Evolutionary conservation across 2,888 invertebrate species (phyloP).

Genomic region (Drosophila fulvimacula): DNA sequence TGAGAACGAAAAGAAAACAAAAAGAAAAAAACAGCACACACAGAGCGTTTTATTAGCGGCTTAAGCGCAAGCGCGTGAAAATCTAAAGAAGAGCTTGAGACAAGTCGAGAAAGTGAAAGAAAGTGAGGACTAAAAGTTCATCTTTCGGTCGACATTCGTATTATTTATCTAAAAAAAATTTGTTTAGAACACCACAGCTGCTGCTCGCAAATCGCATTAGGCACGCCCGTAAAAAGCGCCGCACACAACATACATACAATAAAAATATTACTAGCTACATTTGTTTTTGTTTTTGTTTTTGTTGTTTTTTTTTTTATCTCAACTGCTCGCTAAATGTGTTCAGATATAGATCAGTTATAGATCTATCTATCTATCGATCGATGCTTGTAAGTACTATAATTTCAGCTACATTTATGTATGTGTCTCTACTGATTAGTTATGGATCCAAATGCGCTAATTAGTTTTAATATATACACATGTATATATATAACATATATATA

Average conservation of each 20-base stretch:
- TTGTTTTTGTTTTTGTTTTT: not conserved
- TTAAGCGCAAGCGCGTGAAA: constrained; percentile 64
- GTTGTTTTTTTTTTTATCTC: constrained; percentile 30
- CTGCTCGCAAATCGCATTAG: constrained; percentile 71
- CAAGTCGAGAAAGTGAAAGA: constrained; percentile 20
- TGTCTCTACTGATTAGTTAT: constrained; percentile 30
- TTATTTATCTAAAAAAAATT: constrained; percentile 64
- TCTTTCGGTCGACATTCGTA: constrained; percentile 29
- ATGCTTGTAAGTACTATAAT: constrained; percentile 4
- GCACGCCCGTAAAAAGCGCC: constrained; percentile 71
- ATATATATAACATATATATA: constrained; percentile 26
- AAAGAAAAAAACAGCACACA: constrained; percentile 4
- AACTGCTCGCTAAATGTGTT: constrained; percentile 35
- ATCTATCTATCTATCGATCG: constrained; percentile 16
- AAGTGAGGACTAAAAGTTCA: constrained; percentile 27
- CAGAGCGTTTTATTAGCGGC: constrained; percentile 48
- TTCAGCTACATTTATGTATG: constrained; percentile 27
- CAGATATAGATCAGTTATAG: constrained; percentile 20
- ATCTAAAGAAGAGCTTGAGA: constrained; percentile 22
- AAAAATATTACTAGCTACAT: constrained; percentile 73
- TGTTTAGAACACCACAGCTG: constrained; percentile 76
- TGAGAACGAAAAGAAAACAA: constrained; percentile 8
- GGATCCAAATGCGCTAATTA: constrained; percentile 45
- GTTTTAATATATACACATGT: constrained; percentile 23
- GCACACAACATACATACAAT: constrained; percentile 34